These are phyloP conservation scores for Lissocephala sabroskyi DNA, from an alignment of 2,888 invertebrate species.

Conservation along the genomic window DNA sequence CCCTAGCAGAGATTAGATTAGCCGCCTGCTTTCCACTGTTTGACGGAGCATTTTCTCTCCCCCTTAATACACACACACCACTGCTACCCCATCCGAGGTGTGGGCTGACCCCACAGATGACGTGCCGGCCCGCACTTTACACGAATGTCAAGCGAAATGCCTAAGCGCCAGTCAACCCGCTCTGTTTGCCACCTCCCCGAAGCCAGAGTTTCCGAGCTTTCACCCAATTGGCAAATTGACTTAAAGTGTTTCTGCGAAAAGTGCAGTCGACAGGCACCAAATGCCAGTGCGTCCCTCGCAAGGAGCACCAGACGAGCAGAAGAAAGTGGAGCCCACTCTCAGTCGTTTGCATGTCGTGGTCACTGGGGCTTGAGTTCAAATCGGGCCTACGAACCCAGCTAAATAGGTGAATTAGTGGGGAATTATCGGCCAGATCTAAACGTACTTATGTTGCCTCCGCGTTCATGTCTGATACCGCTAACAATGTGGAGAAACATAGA, in stretches of 20 bases:
- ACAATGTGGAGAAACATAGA: constrained; percentile 17
- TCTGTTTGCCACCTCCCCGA: no score
- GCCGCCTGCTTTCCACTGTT: no score
- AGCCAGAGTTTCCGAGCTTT: constrained; percentile 18
- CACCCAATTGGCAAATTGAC: constrained; percentile 43
- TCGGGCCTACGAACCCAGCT: constrained; percentile 41
- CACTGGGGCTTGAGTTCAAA: no score
- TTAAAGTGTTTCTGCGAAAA: constrained; percentile 51
- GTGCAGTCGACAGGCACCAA: constrained; percentile 13
- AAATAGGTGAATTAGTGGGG: constrained; percentile 55
- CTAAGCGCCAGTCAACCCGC: constrained; percentile 2
- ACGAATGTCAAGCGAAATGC: constrained; percentile 27
- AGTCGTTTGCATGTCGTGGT: constrained; percentile 41
- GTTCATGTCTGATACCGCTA: constrained; percentile 9
- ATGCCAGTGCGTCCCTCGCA: no score
- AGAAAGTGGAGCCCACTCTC: constrained; percentile 8
- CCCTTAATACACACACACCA: no score
- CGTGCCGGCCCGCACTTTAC: constrained; percentile 42
- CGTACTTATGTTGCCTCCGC: neutral
- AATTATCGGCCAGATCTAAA: constrained; percentile 41
- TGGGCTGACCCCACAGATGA: constrained; percentile 12
- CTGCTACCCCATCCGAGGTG: no score
- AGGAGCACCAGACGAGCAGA: constrained; percentile 6
- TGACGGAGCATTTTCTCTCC: no score
- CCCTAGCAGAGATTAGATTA: constrained; percentile 45